phyloP scores from a whole-genome alignment of 2,113 vertebrate species.

The Capricornis sumatraensis region DNA sequence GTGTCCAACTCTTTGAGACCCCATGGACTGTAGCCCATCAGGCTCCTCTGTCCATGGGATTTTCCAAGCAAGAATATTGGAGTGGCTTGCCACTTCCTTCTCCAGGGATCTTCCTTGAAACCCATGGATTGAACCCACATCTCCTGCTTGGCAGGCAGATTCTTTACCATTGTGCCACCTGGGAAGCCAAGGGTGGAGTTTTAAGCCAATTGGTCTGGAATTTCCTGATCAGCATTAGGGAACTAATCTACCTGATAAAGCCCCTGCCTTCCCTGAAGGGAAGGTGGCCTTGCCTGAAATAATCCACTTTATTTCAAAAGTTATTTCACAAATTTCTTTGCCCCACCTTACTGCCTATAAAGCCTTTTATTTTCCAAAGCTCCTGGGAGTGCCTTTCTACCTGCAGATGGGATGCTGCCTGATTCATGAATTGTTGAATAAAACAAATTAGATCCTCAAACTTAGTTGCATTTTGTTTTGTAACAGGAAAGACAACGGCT shows the following conservation, averaged over 20 bases:
- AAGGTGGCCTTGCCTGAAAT: not conserved
- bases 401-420: not conserved
- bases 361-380: not conserved
- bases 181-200: not conserved
- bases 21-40: not conserved
- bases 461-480: not conserved
- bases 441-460: not conserved
- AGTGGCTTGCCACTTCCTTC: not conserved
- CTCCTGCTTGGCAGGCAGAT: not conserved
- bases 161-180: not conserved
- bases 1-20: not conserved
- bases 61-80: not conserved
- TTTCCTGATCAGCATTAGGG: not conserved
- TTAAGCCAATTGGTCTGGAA: not conserved
- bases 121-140: not conserved
- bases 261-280: not conserved
- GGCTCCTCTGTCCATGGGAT: not conserved
- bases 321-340: not conserved
- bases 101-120: not conserved
- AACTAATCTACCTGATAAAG: not conserved
- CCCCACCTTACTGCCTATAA: not conserved
- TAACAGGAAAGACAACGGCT: not conserved
- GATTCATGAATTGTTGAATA: not conserved
- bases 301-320: not conserved
- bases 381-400: not conserved